Base-by-base conservation (phyloP, 2,797 vertebrate genomes). In the Eptatretus atami region DNA sequence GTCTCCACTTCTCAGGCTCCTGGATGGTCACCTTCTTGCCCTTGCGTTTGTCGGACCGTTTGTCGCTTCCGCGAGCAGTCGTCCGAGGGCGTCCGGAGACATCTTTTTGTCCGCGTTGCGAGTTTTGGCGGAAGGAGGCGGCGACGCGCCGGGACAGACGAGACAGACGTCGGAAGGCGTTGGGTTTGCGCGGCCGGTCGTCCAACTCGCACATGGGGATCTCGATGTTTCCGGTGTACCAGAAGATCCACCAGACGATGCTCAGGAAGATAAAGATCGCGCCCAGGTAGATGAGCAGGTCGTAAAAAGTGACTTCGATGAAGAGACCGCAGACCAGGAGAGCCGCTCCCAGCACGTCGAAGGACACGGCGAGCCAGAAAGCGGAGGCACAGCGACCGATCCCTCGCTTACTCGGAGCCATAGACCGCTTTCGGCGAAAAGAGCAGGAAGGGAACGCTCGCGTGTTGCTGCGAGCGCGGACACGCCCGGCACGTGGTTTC, bases 261-360 rank as follows among this genome's bases (percentile, higher is more conserved):
- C 81, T 82, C 65, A 81, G 66, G 69, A 76, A 81, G n/a, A 82
- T 71, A 2, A 80, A 63, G 60, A 82, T 19, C 1, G 78, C 71
- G 6, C 80, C 81, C 12, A 75, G 77, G 70, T 76, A 81, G 69
- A 82, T 75, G n/a, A 82, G 71, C 64, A 81, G 81, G 65, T 82
- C 81, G 6, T 79, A 80, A 11, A 79, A 80, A 2, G 67, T 67
- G 64, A 79, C 68, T 53, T 79, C 68, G 6, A 72, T 79, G 66
- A 82, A 80, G 63, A 81, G 70, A 8, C 81, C 81, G 10, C 77
- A 68, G 6, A 81, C 68, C 0, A 82, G 71, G 0, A 79, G 66
- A 1, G 65, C 63, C 54, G 81, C 64, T 0, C 80, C 80, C 1
- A 66, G 54, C 0, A 69, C 67, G 14, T 81, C 80, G 63, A 81